Conservation (phyloP, 2,888 invertebrate species). For the Ceramica pisi region DNA sequence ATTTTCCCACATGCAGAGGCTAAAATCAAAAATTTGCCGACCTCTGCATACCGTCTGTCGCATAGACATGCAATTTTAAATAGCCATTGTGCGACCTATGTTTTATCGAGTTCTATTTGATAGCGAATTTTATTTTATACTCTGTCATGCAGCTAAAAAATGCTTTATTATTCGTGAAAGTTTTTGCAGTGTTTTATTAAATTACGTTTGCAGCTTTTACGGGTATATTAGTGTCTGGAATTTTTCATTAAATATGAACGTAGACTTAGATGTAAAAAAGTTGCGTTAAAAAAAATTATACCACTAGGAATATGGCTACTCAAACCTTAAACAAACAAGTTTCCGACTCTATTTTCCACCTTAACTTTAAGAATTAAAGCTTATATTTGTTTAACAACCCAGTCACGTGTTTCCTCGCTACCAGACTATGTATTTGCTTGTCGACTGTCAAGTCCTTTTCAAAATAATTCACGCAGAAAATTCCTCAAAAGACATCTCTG, state of each 20-base stretch:
- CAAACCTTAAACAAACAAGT: not conserved
- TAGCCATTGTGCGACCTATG: constrained; percentile 57
- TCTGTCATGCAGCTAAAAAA: not conserved
- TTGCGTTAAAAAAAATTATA: constrained; percentile 14
- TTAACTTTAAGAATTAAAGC: constrained; percentile 3
- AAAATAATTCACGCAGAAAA: constrained; percentile 64
- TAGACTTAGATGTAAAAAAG: constrained; percentile 13
- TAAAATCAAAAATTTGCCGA: constrained; percentile 58
- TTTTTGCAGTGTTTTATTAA: constrained; percentile 17
- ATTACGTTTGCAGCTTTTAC: not conserved
- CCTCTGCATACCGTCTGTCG: constrained; percentile 62
- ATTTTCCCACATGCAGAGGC: constrained; percentile 40
- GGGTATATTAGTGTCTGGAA: no score
- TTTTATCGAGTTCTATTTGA: constrained; percentile 52
- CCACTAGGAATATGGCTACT: constrained; percentile 5
- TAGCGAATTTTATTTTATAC: constrained; percentile 48
- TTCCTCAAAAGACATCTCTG: constrained; percentile 56
- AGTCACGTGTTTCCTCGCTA: not conserved
- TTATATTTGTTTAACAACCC: constrained; percentile 12
- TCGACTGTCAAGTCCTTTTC: constrained; percentile 43
- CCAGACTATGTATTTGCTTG: constrained; percentile 15
- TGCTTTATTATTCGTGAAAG: constrained; percentile 1
- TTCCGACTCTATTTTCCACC: not conserved
- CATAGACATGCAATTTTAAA: constrained; percentile 73
- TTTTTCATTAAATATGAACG: not conserved